Conservation (phyloP, 2,888 invertebrate genomes). For the Cetonia aurata region DNA sequence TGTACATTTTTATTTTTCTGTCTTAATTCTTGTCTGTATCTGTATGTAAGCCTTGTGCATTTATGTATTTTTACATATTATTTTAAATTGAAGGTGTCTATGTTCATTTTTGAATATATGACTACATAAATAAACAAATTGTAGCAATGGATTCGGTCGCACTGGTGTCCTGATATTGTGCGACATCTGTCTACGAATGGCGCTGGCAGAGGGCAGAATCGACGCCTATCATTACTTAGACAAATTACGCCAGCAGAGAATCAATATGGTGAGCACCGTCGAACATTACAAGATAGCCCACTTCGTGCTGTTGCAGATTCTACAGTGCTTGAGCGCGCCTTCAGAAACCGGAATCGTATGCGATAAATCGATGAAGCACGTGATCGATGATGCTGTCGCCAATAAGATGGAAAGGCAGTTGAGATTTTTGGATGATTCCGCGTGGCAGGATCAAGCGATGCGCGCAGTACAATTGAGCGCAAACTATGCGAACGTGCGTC, state of each 20-base stretch:
- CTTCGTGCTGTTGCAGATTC: conserved; percentile 63
- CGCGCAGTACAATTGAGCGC: conserved; percentile 50
- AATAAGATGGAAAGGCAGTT: conserved; percentile 60
- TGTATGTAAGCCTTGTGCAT: too few relatives aligned
- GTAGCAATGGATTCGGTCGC: conserved; percentile 73
- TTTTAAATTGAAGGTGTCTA: too few relatives aligned
- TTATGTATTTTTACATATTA: too few relatives aligned
- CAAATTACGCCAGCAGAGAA: conserved; percentile 60
- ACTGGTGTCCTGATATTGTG: conserved; percentile 73
- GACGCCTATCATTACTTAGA: conserved; percentile 59
- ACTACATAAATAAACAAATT: conserved; percentile 51
- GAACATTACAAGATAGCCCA: conserved; percentile 68
- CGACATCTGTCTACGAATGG: conserved; percentile 70
- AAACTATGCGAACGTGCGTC: too few relatives aligned
- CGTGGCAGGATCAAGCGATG: conserved; percentile 66
- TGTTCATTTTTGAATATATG: too few relatives aligned
- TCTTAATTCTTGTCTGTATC: too few relatives aligned
- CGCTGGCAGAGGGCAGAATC: conserved; percentile 62
- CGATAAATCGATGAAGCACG: conserved; percentile 51
- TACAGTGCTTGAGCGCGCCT: conserved; percentile 59
- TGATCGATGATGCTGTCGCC: conserved; percentile 56
- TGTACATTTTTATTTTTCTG: too few relatives aligned
- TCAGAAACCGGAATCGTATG: conserved; percentile 61
- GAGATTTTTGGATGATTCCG: conserved; percentile 60
- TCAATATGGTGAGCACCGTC: conserved; percentile 64